Percentiles rank a stretch among this genome's conserved stretches.
Evolutionary conservation across 2,113 vertebrate species (phyloP).

Genomic region (Perca schrenkii): DNA sequence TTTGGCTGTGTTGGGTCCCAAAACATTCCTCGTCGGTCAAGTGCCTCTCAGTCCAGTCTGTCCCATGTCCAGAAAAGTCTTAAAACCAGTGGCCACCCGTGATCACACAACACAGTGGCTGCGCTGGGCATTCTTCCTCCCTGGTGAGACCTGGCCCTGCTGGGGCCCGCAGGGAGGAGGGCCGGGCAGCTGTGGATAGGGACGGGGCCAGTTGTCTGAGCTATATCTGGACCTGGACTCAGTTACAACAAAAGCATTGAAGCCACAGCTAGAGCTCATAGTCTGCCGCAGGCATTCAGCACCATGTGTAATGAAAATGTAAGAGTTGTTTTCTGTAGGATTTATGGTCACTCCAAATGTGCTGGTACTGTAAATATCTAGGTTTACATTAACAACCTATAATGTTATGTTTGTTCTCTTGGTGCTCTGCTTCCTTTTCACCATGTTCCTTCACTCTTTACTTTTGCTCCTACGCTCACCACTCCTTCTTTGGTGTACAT

Average conservation of each 20-base stretch:
- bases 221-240: constrained; percentile 63
- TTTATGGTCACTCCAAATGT: constrained; percentile 48
- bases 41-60: constrained; percentile 64
- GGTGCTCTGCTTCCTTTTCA: constrained; percentile 29
- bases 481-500: constrained; percentile 20
- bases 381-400: constrained; percentile 16
- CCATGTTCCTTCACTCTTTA: background rate
- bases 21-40: constrained; percentile 80
- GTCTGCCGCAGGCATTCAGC: constrained; percentile 35
- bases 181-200: constrained; percentile 16
- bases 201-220: constrained; percentile 63
- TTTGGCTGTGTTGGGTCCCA: constrained; percentile 60
- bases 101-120: constrained; percentile 35
- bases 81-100: constrained; percentile 50
- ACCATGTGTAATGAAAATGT: constrained; percentile 10
- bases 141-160: constrained; percentile 35
- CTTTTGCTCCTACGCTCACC: background rate
- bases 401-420: constrained; percentile 47
- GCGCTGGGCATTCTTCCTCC: constrained; percentile 34
- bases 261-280: constrained; percentile 28
- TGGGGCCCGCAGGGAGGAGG: constrained; percentile 21
- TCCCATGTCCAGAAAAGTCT: constrained; percentile 62
- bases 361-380: constrained; percentile 2
- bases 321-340: constrained; percentile 39
- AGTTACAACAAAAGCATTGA: constrained; percentile 52